Percentiles rank a stretch among this genome's conserved stretches.
phyloP scores from a whole-genome alignment of 2,888 invertebrate genomes.

The Schizotus pectinicornis region DNA sequence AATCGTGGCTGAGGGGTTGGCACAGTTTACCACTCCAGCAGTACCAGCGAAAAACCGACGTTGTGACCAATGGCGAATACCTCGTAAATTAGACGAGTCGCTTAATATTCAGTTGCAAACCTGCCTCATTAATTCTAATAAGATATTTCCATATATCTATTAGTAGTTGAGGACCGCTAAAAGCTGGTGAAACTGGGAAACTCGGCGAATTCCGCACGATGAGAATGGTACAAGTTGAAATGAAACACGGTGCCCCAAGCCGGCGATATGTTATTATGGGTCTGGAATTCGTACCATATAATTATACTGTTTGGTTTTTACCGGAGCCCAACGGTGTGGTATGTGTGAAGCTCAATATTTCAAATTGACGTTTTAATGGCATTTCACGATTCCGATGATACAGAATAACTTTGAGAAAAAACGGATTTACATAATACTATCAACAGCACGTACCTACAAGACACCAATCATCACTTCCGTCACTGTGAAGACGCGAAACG shows the following conservation, averaged over 20 bases:
- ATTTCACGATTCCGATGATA: slow-evolving; percentile 2
- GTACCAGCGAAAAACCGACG: no score
- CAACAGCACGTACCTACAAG: neutral
- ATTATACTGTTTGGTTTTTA: slow-evolving; percentile 15
- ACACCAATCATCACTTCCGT: neutral
- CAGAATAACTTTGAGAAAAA: neutral
- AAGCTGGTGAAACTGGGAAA: no score
- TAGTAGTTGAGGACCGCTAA: no score
- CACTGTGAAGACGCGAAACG: no score
- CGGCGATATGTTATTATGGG: slow-evolving; percentile 2
- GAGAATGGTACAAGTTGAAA: neutral
- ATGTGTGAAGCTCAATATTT: slow-evolving; percentile 19
- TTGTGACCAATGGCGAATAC: no score
- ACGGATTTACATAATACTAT: slow-evolving; percentile 16
- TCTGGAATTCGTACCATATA: slow-evolving; percentile 16
- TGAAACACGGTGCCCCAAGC: slow-evolving; percentile 1
- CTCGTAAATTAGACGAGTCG: no score
- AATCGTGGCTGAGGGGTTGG: no score
- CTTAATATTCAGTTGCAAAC: no score
- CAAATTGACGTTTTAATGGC: slow-evolving; percentile 20
- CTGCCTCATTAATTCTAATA: no score
- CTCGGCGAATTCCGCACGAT: no score
- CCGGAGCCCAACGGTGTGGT: neutral
- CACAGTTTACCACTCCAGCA: no score
- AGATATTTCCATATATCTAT: no score